Base-by-base conservation (phyloP, 2,113 vertebrate species). In the Heteronetta atricapilla region DNA sequence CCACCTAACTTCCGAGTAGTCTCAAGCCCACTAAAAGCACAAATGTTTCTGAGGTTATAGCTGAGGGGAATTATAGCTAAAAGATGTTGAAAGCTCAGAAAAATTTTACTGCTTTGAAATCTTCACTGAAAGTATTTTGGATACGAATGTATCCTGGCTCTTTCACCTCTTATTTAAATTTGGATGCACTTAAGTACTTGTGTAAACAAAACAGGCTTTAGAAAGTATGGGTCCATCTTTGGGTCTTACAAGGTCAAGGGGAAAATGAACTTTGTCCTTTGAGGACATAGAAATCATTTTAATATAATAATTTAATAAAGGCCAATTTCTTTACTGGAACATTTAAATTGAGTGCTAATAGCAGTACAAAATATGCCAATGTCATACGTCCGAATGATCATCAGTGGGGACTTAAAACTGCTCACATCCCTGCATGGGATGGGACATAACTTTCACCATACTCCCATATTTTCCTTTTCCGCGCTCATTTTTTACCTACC, bases 21-120 rank as follows among this genome's bases (percentile, higher is more conserved):
- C 46, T 67, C 2, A 5, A 95, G 75, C 20, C 34, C 76, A 83
- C 63, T 86, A 63, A 82, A 91, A 80, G 40, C 21, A 83, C 58
- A 59, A 86, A 74, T 59, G 52, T 72, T 86, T 78, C 82, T 63
- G 82, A 90, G 88, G 60, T 95, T 91, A 83, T 56, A 81, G 82
- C 42, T 78, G 6, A n/a, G 29, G 22, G 7, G 8, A 82, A 82
- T 70, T 86, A 68, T 8, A 88, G 40, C 79, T 94, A 77, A 87
- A 90, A 5, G 13, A 63, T 42, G 20, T 31, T 88, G n/a, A 64
- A 93, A 94, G 85, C 55, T 82, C 91, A 88, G 48, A 94, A 88
- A 87, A 87, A 79, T 7, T 21, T 53, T 53, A 85, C 31, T 40
- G 55, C 55, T 87, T 62, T 44, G 25, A 77, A 29, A 50, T 72